Percentiles rank a stretch among this genome's conserved stretches.
Evolutionary conservation across 2,113 vertebrate species (phyloP).

Genomic region (Tyto alba): DNA sequence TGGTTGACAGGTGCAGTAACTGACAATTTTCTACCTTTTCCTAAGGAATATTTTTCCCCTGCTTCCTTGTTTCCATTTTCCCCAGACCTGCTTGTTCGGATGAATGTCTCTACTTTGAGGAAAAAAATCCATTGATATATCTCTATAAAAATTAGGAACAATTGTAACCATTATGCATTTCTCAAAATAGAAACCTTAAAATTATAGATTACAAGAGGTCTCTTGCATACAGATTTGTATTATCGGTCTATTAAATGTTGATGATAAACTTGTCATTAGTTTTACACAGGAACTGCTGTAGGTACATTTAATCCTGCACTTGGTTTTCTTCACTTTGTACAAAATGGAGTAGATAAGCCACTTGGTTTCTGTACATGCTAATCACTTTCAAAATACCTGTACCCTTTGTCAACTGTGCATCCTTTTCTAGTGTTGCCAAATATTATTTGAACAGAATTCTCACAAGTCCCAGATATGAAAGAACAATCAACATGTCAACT

Average conservation of each 20-base stretch:
- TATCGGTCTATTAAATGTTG: neutral
- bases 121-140: neutral
- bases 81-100: neutral
- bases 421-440: neutral
- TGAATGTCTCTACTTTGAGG: neutral
- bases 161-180: neutral
- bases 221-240: neutral
- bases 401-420: neutral
- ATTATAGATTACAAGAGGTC: neutral
- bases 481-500: conserved; percentile 67
- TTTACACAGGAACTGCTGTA: neutral
- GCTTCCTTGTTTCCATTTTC: neutral
- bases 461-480: conserved; percentile 31
- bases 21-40: neutral
- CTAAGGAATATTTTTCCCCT: neutral
- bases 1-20: neutral
- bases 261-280: neutral
- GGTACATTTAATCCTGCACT: neutral
- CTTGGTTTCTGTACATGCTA: neutral
- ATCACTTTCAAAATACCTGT: conserved; percentile 6
- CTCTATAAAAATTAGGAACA: neutral
- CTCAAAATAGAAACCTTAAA: neutral
- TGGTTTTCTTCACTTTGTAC: neutral
- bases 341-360: neutral
- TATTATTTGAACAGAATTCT: conserved; percentile 14